Base-by-base conservation (phyloP, 2,797 vertebrate genomes). In the Threskiornis aethiopicus region DNA sequence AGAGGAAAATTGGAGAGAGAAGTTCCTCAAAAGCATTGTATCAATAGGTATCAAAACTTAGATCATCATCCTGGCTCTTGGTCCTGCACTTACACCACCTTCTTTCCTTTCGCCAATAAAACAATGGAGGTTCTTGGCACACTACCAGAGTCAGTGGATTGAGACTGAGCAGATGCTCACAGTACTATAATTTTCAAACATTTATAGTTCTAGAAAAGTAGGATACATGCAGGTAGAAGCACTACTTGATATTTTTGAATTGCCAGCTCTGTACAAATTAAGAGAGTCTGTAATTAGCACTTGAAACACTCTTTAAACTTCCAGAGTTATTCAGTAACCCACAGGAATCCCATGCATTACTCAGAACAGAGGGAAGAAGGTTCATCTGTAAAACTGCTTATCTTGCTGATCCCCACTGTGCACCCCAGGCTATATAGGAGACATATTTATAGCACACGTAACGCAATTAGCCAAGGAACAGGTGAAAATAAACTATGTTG, bases 241-340 rank as follows among this genome's bases (percentile, higher is more conserved):
- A 86, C 41, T 93, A 87, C 80, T 96, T 94, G 84, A 69, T 89
- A 65, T 79, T 92, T 95, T 95, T 93, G 65, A 97, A 91, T 75
- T 94, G 51, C 64, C 87, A 82, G 46, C 66, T 96, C 95, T 87
- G 66, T 95, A 89, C 49, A 95, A 92, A 92, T 80, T 61, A 86
- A 55, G 51, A 77, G 28, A 81, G 75, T 92, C 88, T 93, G 66
- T 81, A 95, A 91, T 89, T 76, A 93, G 71, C 77, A 82, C 61
- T 96, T 71, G 71, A 93, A 96, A 47, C 87, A 92, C 69, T 78
- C 59, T 87, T 79, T 87, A 94, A 67, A 92, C 58, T 97, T 97
- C 44, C 79, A 93, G 92, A 96, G 37, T 75, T 92, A 84, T 70
- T 84, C 71, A 84, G 21, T 82, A 97, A 80, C 88, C 67, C 4